Percentiles rank a stretch among this genome's conserved stretches.
Conservation (phyloP, 1,140 invertebrate species). For the Eufriesea mexicana region DNA sequence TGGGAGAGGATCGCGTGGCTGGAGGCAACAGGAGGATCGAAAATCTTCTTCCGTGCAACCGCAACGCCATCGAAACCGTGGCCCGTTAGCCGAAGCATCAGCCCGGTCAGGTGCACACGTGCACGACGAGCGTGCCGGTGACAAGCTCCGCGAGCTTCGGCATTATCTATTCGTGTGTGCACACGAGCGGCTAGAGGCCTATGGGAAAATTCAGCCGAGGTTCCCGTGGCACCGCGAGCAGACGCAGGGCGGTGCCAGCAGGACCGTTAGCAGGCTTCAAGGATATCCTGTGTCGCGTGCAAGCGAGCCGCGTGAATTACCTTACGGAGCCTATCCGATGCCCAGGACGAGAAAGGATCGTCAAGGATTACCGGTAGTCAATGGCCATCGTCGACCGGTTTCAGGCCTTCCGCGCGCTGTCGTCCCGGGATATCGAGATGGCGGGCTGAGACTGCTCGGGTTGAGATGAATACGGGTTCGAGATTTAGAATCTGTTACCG, state of each 20-base stretch:
- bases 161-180: constrained; percentile 26
- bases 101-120: constrained; percentile 21
- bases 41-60: constrained; percentile 18
- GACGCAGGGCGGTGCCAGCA: constrained; percentile 62
- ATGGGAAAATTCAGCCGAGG: constrained; percentile 61
- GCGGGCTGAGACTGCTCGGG: too few relatives aligned
- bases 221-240: constrained; percentile 48
- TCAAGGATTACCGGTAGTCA: constrained; percentile 55
- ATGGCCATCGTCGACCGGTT: constrained; percentile 49
- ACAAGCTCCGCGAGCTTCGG: constrained; percentile 14
- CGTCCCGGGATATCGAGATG: too few relatives aligned
- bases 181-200: neutral
- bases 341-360: constrained; percentile 35
- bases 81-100: constrained; percentile 24
- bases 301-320: constrained; percentile 76
- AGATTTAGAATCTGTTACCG: too few relatives aligned
- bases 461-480: too few relatives aligned
- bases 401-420: neutral
- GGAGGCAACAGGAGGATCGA: neutral
- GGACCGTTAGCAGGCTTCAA: constrained; percentile 78
- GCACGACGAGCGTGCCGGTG: constrained; percentile 20
- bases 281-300: constrained; percentile 79
- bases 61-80: constrained; percentile 23
- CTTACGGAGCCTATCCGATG: constrained; percentile 45
- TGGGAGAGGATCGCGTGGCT: neutral